phyloP scores from a whole-genome alignment of 2,113 vertebrate species.

The Clarias magur region DNA sequence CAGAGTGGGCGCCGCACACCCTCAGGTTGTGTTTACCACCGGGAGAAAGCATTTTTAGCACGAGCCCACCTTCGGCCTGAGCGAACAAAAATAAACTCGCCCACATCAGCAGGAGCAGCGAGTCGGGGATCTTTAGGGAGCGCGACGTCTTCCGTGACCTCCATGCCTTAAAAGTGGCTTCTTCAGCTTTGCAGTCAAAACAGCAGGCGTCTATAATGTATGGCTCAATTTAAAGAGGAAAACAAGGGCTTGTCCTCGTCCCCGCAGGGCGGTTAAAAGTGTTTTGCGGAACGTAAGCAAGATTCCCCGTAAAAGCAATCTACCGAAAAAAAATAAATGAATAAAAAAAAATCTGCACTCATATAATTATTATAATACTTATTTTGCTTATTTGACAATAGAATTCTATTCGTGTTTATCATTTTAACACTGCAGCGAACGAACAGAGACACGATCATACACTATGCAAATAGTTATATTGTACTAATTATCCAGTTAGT shows the following conservation, averaged over 20 bases:
- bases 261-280: background rate
- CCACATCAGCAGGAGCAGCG: background rate
- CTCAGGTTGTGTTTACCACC: conserved; percentile 13
- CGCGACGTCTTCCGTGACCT: background rate
- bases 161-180: conserved; percentile 1
- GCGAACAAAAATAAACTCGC: conserved; percentile 7
- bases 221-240: conserved; percentile 8
- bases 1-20: background rate
- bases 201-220: conserved; percentile 26
- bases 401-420: background rate
- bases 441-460: too few species aligned
- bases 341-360: background rate
- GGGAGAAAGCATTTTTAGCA: conserved; percentile 6
- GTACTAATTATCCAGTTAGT: too few species aligned
- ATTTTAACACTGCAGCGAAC: background rate
- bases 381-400: background rate
- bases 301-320: background rate
- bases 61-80: conserved; percentile 8
- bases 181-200: conserved; percentile 2
- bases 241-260: background rate
- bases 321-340: background rate
- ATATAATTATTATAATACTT: background rate
- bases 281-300: background rate
- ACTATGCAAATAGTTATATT: too few species aligned
- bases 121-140: conserved; percentile 10